These are phyloP conservation scores for Gallinago jamesoni DNA, from an alignment of 2,113 vertebrate genomes.

Conservation along the genomic window DNA sequence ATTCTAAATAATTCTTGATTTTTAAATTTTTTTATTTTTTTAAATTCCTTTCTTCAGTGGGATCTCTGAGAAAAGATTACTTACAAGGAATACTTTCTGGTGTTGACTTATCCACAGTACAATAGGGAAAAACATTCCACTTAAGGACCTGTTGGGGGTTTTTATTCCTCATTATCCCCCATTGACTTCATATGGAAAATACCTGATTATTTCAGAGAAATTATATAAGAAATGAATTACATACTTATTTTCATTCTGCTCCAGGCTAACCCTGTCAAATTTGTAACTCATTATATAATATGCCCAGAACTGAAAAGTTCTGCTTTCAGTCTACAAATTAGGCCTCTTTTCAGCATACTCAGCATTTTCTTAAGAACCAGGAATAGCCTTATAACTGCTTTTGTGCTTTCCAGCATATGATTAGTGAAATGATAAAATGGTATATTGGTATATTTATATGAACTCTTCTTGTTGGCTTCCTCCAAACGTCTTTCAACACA, in stretches of 20 bases:
- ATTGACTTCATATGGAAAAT: neutral
- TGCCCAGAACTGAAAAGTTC: neutral
- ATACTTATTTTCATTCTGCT: constrained; percentile 15
- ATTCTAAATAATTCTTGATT: neutral
- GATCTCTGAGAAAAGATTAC: neutral
- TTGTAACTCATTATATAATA: neutral
- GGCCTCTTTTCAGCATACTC: neutral
- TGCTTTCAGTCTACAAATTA: constrained; percentile 8
- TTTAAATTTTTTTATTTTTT: neutral
- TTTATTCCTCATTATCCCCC: neutral
- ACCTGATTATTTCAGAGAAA: neutral
- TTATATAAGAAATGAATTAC: neutral
- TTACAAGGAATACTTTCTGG: neutral
- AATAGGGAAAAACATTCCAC: neutral
- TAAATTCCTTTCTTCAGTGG: neutral
- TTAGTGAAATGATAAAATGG: neutral
- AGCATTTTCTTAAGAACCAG: neutral
- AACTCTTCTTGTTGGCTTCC: neutral
- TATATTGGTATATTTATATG: neutral
- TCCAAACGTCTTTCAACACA: neutral
- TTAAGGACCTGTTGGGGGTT: neutral
- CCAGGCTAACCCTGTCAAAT: constrained; percentile 23
- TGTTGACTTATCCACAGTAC: neutral
- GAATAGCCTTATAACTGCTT: neutral
- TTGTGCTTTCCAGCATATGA: neutral